These are phyloP conservation scores for Harpegnathos saltator DNA, from an alignment of 1,140 invertebrate genomes.

Conservation along the genomic window DNA sequence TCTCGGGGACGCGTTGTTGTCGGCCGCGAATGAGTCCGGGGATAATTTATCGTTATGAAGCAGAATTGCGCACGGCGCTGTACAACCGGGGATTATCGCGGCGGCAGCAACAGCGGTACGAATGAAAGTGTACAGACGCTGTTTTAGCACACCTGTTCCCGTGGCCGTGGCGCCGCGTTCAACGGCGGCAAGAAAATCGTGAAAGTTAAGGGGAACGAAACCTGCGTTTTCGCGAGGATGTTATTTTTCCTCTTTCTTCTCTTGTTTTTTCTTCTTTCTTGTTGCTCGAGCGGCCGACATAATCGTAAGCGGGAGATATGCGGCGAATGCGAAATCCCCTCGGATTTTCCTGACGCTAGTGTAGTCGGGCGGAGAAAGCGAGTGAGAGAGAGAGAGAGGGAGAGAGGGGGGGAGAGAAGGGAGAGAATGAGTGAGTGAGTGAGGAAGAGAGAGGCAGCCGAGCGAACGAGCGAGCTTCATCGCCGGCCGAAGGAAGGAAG, in stretches of 20 bases:
- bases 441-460: no score
- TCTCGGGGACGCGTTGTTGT: not conserved
- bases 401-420: not conserved
- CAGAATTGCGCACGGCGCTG: conserved; percentile 3
- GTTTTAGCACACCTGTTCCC: conserved; percentile 49
- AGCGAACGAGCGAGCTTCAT: conserved; percentile 2
- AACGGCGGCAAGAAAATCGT: conserved; percentile 18
- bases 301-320: conserved; percentile 68
- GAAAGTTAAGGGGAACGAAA: conserved; percentile 1
- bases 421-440: not conserved
- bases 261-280: not conserved
- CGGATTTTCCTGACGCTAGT: conserved; percentile 26
- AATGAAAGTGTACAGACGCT: conserved; percentile 34
- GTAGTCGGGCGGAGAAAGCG: not conserved
- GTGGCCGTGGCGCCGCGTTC: not conserved
- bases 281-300: conserved; percentile 24
- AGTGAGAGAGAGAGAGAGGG: not conserved
- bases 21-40: not conserved
- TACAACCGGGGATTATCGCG: conserved; percentile 22
- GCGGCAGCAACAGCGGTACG: not conserved
- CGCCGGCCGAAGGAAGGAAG: not conserved
- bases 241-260: not conserved
- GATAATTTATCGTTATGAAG: conserved; percentile 12
- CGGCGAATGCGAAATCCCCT: conserved; percentile 33
- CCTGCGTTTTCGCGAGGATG: not conserved